These are phyloP conservation scores for Mobula birostris DNA, from an alignment of 2,113 vertebrate genomes.

Conservation along the genomic window DNA sequence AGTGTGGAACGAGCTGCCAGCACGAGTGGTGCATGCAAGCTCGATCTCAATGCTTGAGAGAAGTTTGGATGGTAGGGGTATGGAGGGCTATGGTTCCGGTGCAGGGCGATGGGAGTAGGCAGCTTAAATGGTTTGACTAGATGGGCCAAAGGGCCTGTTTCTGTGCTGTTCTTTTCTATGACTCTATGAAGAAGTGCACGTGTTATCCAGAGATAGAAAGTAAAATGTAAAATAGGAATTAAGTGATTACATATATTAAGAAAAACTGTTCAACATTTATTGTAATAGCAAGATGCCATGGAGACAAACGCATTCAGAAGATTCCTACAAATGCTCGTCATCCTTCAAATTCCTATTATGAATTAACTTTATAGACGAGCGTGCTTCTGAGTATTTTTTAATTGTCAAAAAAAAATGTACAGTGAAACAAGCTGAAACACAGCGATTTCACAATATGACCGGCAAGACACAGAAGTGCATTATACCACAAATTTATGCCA, in stretches of 20 bases:
- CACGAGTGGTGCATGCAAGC: too few relatives aligned
- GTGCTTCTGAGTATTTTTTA: neutral
- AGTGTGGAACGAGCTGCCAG: too few relatives aligned
- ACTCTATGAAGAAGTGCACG: too few relatives aligned
- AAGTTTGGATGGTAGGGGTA: too few relatives aligned
- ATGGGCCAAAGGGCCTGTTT: too few relatives aligned
- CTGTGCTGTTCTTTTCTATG: too few relatives aligned
- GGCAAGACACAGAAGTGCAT: neutral
- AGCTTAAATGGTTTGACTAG: too few relatives aligned
- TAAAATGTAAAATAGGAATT: neutral
- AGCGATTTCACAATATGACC: neutral
- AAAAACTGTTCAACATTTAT: neutral
- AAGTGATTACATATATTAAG: too few relatives aligned
- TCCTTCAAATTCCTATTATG: neutral
- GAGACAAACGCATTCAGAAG: neutral
- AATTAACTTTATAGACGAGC: too few relatives aligned
- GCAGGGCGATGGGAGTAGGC: too few relatives aligned
- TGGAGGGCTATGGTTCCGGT: too few relatives aligned
- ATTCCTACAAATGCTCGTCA: neutral
- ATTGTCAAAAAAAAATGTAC: neutral
- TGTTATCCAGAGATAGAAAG: neutral
- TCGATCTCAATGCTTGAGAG: too few relatives aligned
- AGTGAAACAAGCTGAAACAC: neutral
- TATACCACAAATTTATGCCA: neutral
- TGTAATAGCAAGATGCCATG: neutral